Evolutionary conservation across 1,140 invertebrate genomes (phyloP).

Genomic region (Atta colombica): DNA sequence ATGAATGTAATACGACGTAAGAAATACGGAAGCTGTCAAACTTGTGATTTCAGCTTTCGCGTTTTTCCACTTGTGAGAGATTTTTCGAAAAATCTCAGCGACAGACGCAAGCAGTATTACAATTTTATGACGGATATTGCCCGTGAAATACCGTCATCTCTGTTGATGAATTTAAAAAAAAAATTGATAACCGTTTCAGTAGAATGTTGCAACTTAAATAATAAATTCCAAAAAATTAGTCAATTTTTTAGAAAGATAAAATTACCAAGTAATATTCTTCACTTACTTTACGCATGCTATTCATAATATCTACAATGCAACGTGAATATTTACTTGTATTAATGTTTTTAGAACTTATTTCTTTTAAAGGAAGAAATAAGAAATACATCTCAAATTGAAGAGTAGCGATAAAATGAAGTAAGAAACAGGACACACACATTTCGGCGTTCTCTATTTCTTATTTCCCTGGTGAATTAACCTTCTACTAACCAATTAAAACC

Average conservation of each 20-base stretch:
- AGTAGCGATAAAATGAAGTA: neutral
- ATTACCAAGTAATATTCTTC: neutral
- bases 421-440: conserved; percentile 44
- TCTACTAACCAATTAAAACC: conserved; percentile 38
- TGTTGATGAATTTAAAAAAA: neutral
- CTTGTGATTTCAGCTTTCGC: neutral
- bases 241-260: neutral
- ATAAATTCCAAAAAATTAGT: neutral
- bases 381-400: conserved; percentile 25
- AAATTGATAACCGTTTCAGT: conserved; percentile 7
- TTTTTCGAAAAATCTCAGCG: conserved; percentile 2
- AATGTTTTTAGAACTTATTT: too few relatives aligned
- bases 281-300: neutral
- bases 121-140: conserved; percentile 14
- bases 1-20: conserved; percentile 30
- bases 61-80: neutral
- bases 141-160: neutral
- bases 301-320: neutral
- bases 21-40: conserved; percentile 42
- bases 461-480: conserved; percentile 50
- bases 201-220: neutral
- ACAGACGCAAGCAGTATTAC: conserved; percentile 5
- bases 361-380: neutral
- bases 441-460: conserved; percentile 22
- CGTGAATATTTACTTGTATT: neutral